Conservation (phyloP, 2,888 invertebrate species). For the Tubulanus polymorphus region DNA sequence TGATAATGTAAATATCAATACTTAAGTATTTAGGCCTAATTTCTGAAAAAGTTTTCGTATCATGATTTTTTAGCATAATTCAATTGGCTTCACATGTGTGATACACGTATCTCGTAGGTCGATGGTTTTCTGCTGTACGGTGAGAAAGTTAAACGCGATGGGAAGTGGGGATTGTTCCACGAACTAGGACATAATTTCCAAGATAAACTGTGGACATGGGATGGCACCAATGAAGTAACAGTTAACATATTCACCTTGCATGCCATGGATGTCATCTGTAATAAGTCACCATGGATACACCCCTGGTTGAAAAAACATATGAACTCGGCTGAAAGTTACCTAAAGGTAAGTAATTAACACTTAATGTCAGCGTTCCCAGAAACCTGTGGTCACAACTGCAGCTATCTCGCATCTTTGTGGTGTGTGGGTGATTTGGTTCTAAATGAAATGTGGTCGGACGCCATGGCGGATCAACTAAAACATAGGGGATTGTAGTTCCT, state of each 20-base stretch:
- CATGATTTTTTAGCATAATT: too few relatives aligned
- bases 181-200: constrained; percentile 35
- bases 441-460: too few relatives aligned
- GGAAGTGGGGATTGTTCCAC: constrained; percentile 29
- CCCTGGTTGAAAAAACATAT: constrained; percentile 17
- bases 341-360: background rate
- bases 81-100: too few relatives aligned
- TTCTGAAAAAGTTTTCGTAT: too few relatives aligned
- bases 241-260: constrained; percentile 28
- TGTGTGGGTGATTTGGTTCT: too few relatives aligned
- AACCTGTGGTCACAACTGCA: background rate
- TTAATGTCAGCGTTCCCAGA: background rate
- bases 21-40: too few relatives aligned
- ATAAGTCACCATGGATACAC: constrained; percentile 20
- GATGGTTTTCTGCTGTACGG: constrained; percentile 21
- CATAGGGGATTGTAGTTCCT: too few relatives aligned
- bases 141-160: constrained; percentile 6
- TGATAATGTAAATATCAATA: background rate
- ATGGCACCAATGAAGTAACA: constrained; percentile 25
- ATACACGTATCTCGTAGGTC: too few relatives aligned
- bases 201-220: constrained; percentile 25
- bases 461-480: too few relatives aligned
- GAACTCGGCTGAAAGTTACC: background rate
- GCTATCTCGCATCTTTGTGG: too few relatives aligned
- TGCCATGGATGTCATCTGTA: constrained; percentile 21